Evolutionary conservation across 2,113 vertebrate genomes (phyloP).

Genomic region (Hydrolagus affinis): DNA sequence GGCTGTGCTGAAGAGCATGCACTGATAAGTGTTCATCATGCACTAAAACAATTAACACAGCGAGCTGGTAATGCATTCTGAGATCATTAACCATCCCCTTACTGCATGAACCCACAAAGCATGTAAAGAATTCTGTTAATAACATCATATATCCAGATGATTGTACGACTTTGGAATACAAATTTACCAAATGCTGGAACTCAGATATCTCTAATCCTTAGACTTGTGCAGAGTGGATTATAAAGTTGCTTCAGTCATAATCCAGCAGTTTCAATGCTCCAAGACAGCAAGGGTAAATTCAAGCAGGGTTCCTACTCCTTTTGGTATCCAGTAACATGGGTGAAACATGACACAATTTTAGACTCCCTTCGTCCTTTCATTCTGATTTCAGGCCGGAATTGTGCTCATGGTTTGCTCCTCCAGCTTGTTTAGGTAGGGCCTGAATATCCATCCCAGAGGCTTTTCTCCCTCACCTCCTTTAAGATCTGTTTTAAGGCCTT

Average conservation of each 20-base stretch:
- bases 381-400: no score
- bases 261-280: neutral
- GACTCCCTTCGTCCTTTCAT: no score
- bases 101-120: neutral
- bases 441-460: no score
- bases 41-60: constrained; percentile 24
- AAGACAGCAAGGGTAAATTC: neutral
- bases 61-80: constrained; percentile 23
- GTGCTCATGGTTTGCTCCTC: no score
- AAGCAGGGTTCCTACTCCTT: no score
- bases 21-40: constrained; percentile 22
- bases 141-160: neutral
- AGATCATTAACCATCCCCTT: constrained; percentile 20
- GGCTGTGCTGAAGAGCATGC: constrained; percentile 3
- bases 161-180: neutral
- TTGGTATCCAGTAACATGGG: no score
- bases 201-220: neutral
- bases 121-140: neutral
- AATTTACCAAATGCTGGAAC: neutral
- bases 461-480: no score
- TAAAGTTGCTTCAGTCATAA: no score
- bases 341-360: no score
- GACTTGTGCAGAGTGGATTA: neutral
- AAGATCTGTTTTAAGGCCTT: no score
- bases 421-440: no score